Conservation (phyloP, 2,113 vertebrate species). For the Alligator sinensis region DNA sequence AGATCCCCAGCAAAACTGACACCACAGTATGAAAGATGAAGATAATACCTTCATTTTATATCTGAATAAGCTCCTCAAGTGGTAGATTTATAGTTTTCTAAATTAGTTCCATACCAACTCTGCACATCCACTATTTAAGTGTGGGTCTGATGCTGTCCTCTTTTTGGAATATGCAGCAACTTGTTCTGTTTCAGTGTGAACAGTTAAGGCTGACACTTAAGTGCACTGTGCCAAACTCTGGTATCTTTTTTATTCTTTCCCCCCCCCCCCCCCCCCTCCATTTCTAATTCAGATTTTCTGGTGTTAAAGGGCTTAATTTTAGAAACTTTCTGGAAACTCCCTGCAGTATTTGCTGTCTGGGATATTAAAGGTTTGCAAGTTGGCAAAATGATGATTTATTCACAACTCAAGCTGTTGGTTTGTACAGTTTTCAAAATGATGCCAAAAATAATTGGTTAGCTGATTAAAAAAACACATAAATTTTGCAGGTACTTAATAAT, state of each 20-base stretch:
- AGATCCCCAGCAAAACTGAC: not conserved
- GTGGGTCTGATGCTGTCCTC: not conserved
- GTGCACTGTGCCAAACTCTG: not conserved
- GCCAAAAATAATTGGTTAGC: not conserved
- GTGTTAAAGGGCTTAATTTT: constrained; percentile 1
- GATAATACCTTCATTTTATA: not conserved
- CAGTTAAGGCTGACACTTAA: not conserved
- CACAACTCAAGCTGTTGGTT: not conserved
- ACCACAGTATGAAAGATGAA: not conserved
- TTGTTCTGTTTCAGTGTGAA: not conserved
- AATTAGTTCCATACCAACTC: too few relatives aligned
- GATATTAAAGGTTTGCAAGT: constrained; percentile 23
- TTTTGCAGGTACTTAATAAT: not conserved
- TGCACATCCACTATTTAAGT: not conserved
- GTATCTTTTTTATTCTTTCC: not conserved
- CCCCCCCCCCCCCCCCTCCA: too few relatives aligned
- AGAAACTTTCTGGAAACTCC: constrained; percentile 17
- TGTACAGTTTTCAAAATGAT: not conserved
- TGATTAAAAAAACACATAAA: not conserved
- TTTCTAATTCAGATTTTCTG: not conserved
- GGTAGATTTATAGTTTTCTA: not conserved
- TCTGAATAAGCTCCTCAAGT: not conserved
- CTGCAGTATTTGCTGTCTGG: not conserved
- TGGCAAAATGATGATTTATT: constrained; percentile 26
- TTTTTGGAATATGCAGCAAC: not conserved